Evolutionary conservation across 2,113 vertebrate genomes (phyloP).

Genomic region (Catharus bicknelli): DNA sequence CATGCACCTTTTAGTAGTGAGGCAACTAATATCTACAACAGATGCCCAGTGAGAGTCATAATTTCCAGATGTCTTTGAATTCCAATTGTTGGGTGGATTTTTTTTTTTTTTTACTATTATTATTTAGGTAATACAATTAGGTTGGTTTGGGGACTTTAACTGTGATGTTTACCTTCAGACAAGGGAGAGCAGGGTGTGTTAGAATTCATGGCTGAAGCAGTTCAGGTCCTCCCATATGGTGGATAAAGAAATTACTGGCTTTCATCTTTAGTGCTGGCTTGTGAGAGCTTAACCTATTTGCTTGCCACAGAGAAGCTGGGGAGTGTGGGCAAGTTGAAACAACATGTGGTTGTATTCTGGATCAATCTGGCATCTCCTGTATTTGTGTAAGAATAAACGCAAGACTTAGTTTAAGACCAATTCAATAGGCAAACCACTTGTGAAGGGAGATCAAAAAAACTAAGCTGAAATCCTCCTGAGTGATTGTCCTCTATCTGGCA

Average conservation of each 20-base stretch:
- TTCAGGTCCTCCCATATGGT: neutral
- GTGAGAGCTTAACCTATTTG: neutral
- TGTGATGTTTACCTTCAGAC: neutral
- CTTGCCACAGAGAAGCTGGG: neutral
- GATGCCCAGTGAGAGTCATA: neutral
- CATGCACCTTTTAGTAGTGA: neutral
- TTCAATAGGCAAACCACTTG: neutral
- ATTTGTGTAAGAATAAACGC: neutral
- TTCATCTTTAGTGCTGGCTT: neutral
- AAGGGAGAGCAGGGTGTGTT: neutral
- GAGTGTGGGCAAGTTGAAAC: neutral
- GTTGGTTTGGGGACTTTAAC: neutral
- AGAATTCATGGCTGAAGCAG: neutral
- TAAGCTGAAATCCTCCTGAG: neutral
- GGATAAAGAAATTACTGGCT: neutral
- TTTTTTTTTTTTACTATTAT: neutral
- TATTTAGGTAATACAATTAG: neutral
- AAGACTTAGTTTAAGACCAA: neutral
- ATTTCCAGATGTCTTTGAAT: neutral
- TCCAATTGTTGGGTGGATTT: neutral
- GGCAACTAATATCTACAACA: neutral
- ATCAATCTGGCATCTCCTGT: neutral
- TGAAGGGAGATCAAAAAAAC: neutral
- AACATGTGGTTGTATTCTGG: neutral
- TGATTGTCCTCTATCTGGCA: neutral